Conservation (phyloP, 2,888 invertebrate species). For the Brenthis ino region DNA sequence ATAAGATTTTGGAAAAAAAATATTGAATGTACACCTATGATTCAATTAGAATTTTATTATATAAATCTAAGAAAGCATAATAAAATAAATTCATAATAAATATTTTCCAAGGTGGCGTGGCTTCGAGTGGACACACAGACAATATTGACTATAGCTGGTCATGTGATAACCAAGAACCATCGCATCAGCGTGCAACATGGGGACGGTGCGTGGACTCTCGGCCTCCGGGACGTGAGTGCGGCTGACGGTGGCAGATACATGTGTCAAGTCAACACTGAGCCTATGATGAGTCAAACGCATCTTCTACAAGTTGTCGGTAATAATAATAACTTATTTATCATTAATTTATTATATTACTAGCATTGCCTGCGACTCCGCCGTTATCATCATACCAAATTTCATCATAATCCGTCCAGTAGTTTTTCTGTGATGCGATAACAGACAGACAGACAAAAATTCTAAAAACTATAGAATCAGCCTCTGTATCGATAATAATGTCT, state of each 20-base stretch:
- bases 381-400: too few relatives aligned
- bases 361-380: too few relatives aligned
- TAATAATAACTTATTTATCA: slow-evolving; percentile 35
- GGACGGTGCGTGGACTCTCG: slow-evolving; percentile 91
- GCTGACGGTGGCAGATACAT: slow-evolving; percentile 92
- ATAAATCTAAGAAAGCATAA: too few relatives aligned
- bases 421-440: too few relatives aligned
- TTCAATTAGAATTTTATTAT: too few relatives aligned
- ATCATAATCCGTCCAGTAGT: too few relatives aligned
- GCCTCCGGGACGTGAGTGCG: slow-evolving; percentile 89
- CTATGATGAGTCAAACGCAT: slow-evolving; percentile 79
- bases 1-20: too few relatives aligned
- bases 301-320: slow-evolving; percentile 72
- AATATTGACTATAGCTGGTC: slow-evolving; percentile 92
- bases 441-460: too few relatives aligned
- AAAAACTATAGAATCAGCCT: too few relatives aligned
- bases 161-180: slow-evolving; percentile 95
- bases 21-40: too few relatives aligned
- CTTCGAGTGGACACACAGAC: slow-evolving; percentile 94
- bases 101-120: slow-evolving; percentile 89
- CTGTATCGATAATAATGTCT: too few relatives aligned
- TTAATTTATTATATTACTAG: too few relatives aligned
- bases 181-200: slow-evolving; percentile 90
- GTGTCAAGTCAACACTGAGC: slow-evolving; percentile 83
- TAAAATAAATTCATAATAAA: not conserved